phyloP scores from a whole-genome alignment of 1,140 invertebrate species.

The Penaeus vannamei region DNA sequence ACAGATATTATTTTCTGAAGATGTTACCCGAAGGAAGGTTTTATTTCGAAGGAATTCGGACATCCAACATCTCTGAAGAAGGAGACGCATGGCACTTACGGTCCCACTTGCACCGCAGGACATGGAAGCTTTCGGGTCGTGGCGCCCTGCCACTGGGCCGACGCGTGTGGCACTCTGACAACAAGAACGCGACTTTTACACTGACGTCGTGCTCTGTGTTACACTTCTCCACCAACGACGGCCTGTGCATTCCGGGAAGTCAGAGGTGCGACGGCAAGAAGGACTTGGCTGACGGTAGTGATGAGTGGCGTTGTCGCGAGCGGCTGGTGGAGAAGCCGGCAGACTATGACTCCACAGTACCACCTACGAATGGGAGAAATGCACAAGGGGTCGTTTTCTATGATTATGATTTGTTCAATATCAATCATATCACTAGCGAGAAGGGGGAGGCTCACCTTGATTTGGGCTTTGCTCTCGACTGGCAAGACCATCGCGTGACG shows the following conservation, averaged over 20 bases:
- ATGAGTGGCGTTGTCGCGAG: constrained; percentile 7
- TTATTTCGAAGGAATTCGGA: constrained; percentile 24
- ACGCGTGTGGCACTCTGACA: neutral
- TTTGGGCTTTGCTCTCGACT: neutral
- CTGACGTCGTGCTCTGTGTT: constrained; percentile 31
- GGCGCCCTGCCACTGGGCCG: constrained; percentile 4
- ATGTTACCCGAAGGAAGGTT: neutral
- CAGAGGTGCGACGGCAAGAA: constrained; percentile 32
- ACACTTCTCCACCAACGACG: constrained; percentile 55
- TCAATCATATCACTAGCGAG: constrained; percentile 32
- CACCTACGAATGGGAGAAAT: neutral
- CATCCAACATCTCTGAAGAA: neutral
- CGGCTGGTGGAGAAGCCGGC: neutral
- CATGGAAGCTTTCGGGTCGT: neutral
- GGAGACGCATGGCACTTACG: neutral
- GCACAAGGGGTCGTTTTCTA: neutral
- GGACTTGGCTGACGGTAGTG: constrained; percentile 32
- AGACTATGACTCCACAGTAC: neutral
- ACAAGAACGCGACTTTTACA: constrained; percentile 13
- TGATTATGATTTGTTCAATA: neutral
- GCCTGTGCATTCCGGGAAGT: constrained; percentile 34
- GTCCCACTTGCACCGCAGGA: neutral
- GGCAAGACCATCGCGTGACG: constrained; percentile 12
- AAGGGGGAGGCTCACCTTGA: neutral
- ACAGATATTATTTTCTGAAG: constrained; percentile 8